phyloP scores from a whole-genome alignment of 2,113 vertebrate species.

The Cynoglossus semilaevis region DNA sequence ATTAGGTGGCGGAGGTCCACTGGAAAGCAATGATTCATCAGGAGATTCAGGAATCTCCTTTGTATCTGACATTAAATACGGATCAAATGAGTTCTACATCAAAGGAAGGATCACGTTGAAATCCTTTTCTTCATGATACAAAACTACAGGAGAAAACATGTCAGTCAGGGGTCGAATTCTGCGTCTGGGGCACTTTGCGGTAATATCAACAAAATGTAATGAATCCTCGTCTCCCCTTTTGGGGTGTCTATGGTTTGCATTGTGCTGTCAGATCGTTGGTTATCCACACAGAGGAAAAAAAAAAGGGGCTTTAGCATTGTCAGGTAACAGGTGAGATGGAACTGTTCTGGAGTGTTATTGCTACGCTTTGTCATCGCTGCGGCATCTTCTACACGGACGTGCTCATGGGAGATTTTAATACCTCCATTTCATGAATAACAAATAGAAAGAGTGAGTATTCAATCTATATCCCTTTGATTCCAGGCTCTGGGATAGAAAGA shows the following conservation, averaged over 20 bases:
- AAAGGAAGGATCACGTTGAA: too few relatives aligned
- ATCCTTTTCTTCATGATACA: too few relatives aligned
- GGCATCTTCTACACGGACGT: constrained; percentile 58
- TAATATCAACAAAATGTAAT: constrained; percentile 61
- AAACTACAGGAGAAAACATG: too few relatives aligned
- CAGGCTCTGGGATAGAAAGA: constrained; percentile 52
- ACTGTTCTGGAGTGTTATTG: constrained; percentile 66
- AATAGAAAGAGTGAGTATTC: constrained; percentile 64
- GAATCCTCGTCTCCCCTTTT: constrained; percentile 42
- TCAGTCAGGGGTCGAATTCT: constrained; percentile 50
- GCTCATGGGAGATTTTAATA: constrained; percentile 72
- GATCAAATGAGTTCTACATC: too few relatives aligned
- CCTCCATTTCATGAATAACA: constrained; percentile 74
- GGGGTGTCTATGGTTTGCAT: constrained; percentile 54
- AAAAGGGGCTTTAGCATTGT: constrained; percentile 63
- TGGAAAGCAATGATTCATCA: too few relatives aligned
- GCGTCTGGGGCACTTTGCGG: constrained; percentile 43
- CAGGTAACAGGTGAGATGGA: constrained; percentile 72
- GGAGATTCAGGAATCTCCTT: too few relatives aligned
- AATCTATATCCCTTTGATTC: constrained; percentile 66
- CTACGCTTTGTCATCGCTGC: constrained; percentile 65
- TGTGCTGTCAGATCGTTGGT: constrained; percentile 51
- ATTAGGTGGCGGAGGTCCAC: too few relatives aligned
- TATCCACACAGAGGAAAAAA: constrained; percentile 64
- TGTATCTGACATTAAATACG: too few relatives aligned